Conservation (phyloP, 2,888 invertebrate genomes). For the Polyommatus icarus region DNA sequence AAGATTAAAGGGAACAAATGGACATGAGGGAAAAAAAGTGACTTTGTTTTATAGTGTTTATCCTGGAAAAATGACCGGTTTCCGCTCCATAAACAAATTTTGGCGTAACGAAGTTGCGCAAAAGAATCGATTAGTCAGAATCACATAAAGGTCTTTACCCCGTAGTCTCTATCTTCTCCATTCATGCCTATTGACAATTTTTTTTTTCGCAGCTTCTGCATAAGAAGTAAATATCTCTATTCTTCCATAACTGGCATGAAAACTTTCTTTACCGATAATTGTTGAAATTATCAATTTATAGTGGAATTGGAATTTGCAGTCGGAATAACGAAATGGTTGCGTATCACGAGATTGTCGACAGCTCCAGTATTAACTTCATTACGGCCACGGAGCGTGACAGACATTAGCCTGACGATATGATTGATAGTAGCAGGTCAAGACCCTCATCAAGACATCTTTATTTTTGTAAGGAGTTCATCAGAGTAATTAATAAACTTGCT, state of each 20-base stretch:
- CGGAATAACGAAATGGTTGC: constrained; percentile 14
- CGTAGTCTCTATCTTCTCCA: not conserved
- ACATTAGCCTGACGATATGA: not conserved
- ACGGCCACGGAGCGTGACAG: not conserved
- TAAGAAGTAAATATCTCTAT: not conserved
- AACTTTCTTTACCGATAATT: not conserved
- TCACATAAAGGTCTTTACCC: not conserved
- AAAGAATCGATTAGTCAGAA: not conserved
- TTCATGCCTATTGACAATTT: not conserved
- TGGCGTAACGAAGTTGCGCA: not conserved
- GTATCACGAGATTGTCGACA: not conserved
- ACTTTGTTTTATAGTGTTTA: too few species aligned
- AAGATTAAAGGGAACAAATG: too few species aligned
- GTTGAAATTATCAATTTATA: not conserved
- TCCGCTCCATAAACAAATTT: too few species aligned
- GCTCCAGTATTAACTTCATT: not conserved
- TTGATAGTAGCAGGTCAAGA: not conserved
- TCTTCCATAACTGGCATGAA: not conserved
- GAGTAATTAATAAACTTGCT: too few species aligned
- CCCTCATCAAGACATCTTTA: not conserved
- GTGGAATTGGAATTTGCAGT: not conserved
- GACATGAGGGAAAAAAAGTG: too few species aligned
- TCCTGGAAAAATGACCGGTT: too few species aligned
- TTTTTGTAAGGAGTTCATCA: not conserved
- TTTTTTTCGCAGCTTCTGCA: too few species aligned